phyloP scores from a whole-genome alignment of 1,140 invertebrate genomes.

The Penaeus vannamei region DNA sequence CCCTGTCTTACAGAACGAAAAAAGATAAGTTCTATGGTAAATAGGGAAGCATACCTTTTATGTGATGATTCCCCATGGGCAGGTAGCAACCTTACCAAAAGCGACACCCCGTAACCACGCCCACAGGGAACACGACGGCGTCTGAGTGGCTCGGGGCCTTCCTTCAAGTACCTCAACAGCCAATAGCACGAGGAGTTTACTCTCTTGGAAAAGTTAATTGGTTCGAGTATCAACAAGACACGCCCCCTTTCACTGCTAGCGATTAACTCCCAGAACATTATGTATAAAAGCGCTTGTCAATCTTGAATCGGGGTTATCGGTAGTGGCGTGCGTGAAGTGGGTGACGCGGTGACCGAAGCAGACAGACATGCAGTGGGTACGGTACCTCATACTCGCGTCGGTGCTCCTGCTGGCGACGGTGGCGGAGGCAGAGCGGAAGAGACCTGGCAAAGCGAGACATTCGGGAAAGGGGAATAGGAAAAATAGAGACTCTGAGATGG shows the following conservation, averaged over 20 bases:
- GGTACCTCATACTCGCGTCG: conserved; percentile 38
- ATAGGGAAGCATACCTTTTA: no score
- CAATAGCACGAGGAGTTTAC: conserved; percentile 52
- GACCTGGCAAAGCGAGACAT: conserved; percentile 7
- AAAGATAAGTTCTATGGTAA: no score
- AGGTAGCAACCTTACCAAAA: conserved; percentile 37
- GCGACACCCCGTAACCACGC: conserved; percentile 39
- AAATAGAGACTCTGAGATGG: not conserved
- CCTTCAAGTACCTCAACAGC: conserved; percentile 33
- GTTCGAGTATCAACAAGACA: conserved; percentile 55
- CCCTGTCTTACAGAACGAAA: not conserved
- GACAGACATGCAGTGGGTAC: conserved; percentile 49
- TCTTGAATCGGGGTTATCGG: conserved; percentile 61
- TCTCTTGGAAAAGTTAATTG: conserved; percentile 63
- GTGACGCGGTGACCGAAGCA: conserved; percentile 27
- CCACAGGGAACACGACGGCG: conserved; percentile 9
- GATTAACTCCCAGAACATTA: conserved; percentile 57
- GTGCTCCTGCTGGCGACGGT: conserved; percentile 49
- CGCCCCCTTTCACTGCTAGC: conserved; percentile 47
- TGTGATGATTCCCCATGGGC: conserved; percentile 4
- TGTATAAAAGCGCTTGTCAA: conserved; percentile 65
- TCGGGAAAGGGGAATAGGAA: conserved; percentile 17
- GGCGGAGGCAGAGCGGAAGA: conserved; percentile 44
- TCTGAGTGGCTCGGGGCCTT: conserved; percentile 39
- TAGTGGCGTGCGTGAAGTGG: conserved; percentile 43